Percentiles rank a stretch among this genome's conserved stretches.
Conservation (phyloP, 2,797 vertebrate species). For the Aphelocoma californica region DNA sequence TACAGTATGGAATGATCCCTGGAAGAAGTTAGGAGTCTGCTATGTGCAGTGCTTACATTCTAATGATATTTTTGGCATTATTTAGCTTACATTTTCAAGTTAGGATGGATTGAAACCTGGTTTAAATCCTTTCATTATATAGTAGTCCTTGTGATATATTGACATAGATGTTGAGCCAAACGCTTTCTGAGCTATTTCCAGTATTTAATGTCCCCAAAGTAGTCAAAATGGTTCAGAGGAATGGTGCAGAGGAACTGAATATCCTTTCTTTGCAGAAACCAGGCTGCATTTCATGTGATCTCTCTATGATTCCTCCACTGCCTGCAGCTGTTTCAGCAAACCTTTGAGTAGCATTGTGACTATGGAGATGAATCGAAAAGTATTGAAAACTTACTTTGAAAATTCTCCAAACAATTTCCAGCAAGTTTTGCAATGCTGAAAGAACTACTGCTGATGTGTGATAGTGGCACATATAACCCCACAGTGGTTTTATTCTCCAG, state of each 20-base stretch:
- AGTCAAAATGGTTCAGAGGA: not conserved
- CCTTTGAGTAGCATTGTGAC: conserved; percentile 30
- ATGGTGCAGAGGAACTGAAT: not conserved
- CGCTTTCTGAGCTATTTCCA: conserved; percentile 26
- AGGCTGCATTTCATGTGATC: conserved; percentile 23
- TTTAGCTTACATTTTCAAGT: not conserved
- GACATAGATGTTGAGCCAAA: not conserved
- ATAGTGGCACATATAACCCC: not conserved
- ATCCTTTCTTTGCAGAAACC: not conserved
- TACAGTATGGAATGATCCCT: not conserved
- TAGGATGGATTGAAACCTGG: not conserved
- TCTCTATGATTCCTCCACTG: not conserved
- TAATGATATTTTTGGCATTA: not conserved
- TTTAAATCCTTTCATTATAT: not conserved
- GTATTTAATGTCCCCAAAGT: not conserved
- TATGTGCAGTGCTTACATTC: not conserved
- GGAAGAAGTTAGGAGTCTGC: not conserved
- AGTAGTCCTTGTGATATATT: not conserved
- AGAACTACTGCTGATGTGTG: not conserved
- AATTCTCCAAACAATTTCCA: conserved; percentile 41
- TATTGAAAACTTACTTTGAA: conserved; percentile 26
- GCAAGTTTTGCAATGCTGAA: conserved; percentile 24
- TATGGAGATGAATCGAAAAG: conserved; percentile 15
- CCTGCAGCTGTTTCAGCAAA: conserved; percentile 50
- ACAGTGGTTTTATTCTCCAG: not conserved